phyloP scores from a whole-genome alignment of 2,888 invertebrate species.

The Odontomyia ornata region DNA sequence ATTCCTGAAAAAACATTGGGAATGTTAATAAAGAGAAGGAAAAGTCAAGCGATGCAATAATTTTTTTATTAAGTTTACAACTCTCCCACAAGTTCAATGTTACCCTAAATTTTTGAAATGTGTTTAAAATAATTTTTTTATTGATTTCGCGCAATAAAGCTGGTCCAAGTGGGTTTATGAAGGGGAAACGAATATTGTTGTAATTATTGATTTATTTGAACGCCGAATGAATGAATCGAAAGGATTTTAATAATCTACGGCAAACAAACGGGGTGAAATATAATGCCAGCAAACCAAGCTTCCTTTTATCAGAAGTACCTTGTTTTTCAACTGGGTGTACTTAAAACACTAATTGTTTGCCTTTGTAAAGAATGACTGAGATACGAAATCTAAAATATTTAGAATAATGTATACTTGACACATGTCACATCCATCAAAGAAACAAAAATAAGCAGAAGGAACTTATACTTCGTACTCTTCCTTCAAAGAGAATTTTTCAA shows the following conservation, averaged over 20 bases:
- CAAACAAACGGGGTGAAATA: not conserved
- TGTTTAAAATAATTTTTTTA: not conserved
- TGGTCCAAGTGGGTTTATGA: not conserved
- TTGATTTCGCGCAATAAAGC: not conserved
- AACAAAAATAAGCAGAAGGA: not conserved
- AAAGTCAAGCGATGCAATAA: too few relatives aligned
- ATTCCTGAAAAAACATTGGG: too few relatives aligned
- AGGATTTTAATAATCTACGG: not conserved
- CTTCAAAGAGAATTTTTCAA: conserved; percentile 10
- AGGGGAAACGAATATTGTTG: too few relatives aligned
- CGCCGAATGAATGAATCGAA: not conserved
- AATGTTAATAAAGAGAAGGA: too few relatives aligned
- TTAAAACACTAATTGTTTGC: not conserved
- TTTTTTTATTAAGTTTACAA: too few relatives aligned
- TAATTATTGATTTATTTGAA: too few relatives aligned
- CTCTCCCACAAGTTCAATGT: too few relatives aligned
- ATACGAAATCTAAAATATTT: not conserved
- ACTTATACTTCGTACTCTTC: not conserved
- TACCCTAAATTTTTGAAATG: too few relatives aligned
- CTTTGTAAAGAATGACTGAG: not conserved
- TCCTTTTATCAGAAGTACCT: too few relatives aligned
- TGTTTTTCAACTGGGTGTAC: too few relatives aligned
- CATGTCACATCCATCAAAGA: conserved; percentile 37
- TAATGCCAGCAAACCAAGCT: too few relatives aligned
- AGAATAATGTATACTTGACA: conserved; percentile 32